Evolutionary conservation across 1,140 invertebrate species (phyloP), one percentile per base, ranked within the genome.

Genomic region (Cardiocondyla obscurior): DNA sequence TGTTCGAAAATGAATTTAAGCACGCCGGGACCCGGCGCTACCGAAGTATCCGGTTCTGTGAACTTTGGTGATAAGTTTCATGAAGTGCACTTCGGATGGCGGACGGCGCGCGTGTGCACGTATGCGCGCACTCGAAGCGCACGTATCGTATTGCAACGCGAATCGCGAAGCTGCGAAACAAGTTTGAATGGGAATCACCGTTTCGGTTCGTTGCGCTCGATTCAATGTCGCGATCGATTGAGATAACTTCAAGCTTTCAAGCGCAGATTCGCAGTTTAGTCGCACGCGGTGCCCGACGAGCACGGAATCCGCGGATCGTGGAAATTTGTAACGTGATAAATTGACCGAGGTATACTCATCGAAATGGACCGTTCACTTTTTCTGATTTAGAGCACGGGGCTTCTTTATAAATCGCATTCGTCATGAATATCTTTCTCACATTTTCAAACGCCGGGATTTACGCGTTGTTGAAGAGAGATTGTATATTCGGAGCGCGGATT

Each of bases 11-110:
- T 89, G 88, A 90, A 90, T 91, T 91, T 90, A 90, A 88, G 83
- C 83, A 72, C 67, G 79, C 58, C 85, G 85, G 76, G 77, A 85
- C 72, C 85, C 81, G 72, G 72, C 69, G 60, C 44, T 81, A 44
- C 65, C 67, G 39, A 70, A 70, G 77, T 77, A 81, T 81, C 64
- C 77, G 60, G 77, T 87, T 76, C 74, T 85, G 42, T 58, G 90
- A 89, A 91, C 69, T 89, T 91, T 90, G 76, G 85, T 83, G 88
- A 74, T 87, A 91, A 90, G 90, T 91, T 88, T 90, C 88, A 82
- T 82, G 82, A 86, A 84, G 57, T 82, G 70, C 70, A 77, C 70
- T 79, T 42, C 6, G 74, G 44, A 55, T 30, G 46, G 74, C 74
- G 10, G 51, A 53, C 30, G 51, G 39, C 30, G 42, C 22, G 60